Base-by-base conservation (phyloP, 2,797 vertebrate genomes). In the Tenualosa ilisha region DNA sequence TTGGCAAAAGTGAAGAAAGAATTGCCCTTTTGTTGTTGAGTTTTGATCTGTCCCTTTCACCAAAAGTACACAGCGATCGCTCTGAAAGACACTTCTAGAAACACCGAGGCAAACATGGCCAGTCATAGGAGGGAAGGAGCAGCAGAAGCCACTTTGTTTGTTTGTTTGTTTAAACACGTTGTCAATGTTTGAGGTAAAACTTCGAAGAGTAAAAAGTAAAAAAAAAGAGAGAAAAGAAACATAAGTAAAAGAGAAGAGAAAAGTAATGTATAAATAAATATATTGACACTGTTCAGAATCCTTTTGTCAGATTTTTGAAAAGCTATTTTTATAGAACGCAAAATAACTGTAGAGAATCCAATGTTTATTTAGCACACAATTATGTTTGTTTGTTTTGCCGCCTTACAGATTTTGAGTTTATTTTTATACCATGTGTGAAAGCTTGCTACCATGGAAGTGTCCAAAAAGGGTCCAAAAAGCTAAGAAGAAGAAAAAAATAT, bases 311-410 rank as follows among this genome's bases (percentile, higher is more conserved):
- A 95, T 96, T 95, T 94, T 91, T 93, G 37, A 46, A 79, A 93
- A 95, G 91, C 93, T 95, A 95, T 96, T 96, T 96, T 96, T 96
- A 93, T 95, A 95, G 89, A 92, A 85, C 89, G 86, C 87, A 86
- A 79, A 90, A 89, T 87, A 90, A 91, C 89, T 91, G 89, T 93
- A 92, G 87, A 90, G 65, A 91, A 86, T 89, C 91, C 83, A 94
- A 91, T 92, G 91, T 94, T 79, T 92, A 93, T 94, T 94, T 89
- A 91, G 91, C 93, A 92, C 89, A 91, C 86, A 56, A 83, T 88
- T 91, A 91, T 94, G 91, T 90, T 88, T 90, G 86, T 92, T 91
- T 92, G 90, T 92, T 94, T 92, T 92, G 91, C 92, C 92, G 92
- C 92, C 90, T 91, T 92, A 88, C 91, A 92, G 88, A 87, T 92